Percentiles rank a stretch among this genome's conserved stretches.
Evolutionary conservation across 2,888 invertebrate species (phyloP).

Genomic region (Diarsia rubi): DNA sequence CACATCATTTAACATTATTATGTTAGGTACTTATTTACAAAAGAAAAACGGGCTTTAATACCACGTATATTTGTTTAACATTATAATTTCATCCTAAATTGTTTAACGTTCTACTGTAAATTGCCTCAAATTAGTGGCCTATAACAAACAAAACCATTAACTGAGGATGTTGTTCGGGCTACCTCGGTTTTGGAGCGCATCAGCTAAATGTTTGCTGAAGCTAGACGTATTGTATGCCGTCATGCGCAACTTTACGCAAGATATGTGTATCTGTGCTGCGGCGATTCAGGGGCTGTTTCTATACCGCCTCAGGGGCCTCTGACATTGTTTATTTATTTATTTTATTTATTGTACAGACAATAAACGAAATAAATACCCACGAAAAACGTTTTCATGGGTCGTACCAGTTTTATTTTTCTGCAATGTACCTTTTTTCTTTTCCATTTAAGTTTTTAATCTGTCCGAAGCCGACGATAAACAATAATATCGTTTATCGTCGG

Average conservation of each 20-base stretch:
- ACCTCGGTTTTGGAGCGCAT: too few relatives aligned
- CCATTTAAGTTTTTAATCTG: conserved; percentile 38
- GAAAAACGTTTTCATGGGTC: not conserved
- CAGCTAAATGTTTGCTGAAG: too few relatives aligned
- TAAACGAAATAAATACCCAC: too few relatives aligned
- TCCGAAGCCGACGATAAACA: too few relatives aligned
- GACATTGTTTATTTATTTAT: too few relatives aligned
- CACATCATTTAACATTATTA: conserved; percentile 2
- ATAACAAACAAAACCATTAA: not conserved
- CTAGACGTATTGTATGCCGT: too few relatives aligned
- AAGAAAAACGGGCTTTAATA: not conserved
- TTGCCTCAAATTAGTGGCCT: not conserved
- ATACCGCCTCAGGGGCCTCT: too few relatives aligned
- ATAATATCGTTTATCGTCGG: not conserved
- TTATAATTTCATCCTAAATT: conserved; percentile 3
- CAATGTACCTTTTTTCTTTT: conserved; percentile 3
- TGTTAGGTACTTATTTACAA: not conserved
- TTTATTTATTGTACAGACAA: too few relatives aligned
- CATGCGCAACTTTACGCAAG: too few relatives aligned
- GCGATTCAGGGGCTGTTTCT: too few relatives aligned
- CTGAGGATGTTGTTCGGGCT: too few relatives aligned
- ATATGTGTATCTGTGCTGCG: too few relatives aligned
- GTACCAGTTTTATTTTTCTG: not conserved
- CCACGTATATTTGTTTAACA: not conserved
- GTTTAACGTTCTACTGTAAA: not conserved